Base-by-base conservation (phyloP, 2,888 invertebrate genomes). In the Onthophagus sagittarius region DNA sequence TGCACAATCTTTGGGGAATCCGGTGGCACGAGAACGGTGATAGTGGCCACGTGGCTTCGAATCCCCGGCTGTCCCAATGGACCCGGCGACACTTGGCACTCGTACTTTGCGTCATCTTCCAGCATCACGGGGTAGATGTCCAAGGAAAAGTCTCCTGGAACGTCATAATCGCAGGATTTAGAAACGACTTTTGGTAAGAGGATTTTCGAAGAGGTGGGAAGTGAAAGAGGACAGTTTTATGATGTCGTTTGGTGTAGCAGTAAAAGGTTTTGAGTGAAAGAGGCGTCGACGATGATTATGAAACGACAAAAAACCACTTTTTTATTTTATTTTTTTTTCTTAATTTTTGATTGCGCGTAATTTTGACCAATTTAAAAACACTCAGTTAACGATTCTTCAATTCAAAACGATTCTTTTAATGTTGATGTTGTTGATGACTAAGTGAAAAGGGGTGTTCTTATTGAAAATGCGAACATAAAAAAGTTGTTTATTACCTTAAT, bases 71-170 rank as follows among this genome's bases (percentile, higher is more conserved):
- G 92, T 77, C 94, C 91, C 83, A 86, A 87, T 2, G 91, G 88
- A 0, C 94, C 94, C 0, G 96, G 93, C 77, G 94, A 93, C 79
- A 97, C 97, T 88, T 98, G 98, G 85, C 98, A 98, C 87, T 97
- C 95, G 86, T 96, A 98, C 80, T 91, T 90, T 9, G 95, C 97
- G 82, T 98, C 97, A 83, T 98, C 98, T 81, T 97, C 96, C 82
- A 98, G 85, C 82, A 93, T 93, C 72, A 97, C 94, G 53, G 96
- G 94, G 81, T 91, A 91, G 81, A 98, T 96, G 85, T 96, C 94
- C 85, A 98, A 87, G 7, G 96, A 96, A 87, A 91, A 98, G 85
- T 97, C 97, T 80, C 96, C 95, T 95, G 89, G 0, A 87, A 86
- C 15, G 63, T 13, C 63, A 63, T 15, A 63, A 63, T 15, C 15